Base-by-base conservation (phyloP, 2,113 vertebrate genomes). In the Redunca redunca region DNA sequence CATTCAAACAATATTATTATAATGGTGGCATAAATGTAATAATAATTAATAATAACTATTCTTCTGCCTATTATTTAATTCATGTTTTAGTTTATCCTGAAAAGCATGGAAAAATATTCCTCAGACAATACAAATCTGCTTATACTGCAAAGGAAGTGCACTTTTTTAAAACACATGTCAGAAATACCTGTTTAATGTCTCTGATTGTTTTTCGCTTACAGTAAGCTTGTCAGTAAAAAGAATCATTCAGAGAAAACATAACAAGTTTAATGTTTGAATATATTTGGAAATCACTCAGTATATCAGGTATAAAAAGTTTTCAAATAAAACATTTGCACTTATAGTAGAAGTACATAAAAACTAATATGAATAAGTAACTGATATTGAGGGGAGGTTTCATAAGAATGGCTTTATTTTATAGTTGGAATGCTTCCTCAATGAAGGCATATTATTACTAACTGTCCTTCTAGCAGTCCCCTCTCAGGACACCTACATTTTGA, bases 121-220 rank as follows among this genome's bases (percentile, higher is more conserved):
- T 98, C 83, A 67, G 48, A 97, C 95, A 95, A 88, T 96, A 71
- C 17, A 84, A 91, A 78, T 71, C 94, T 97, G 23, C 96, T 98
- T 94, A 90, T 80, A 78, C 88, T 98, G 36, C 77, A 13, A 94
- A 33, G 43, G 57, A 98, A 98, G 93, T 96, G 98, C 52, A 67
- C 33, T 96, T 98, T 98, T 62, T 62, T 0, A 62, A 83, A 98
- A 77, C 58, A 96, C n/a, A 52, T 13, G 5, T 98, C 98, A 94
- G 91, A 80, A 98, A 98, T 97, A 97, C 94, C 90, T 26, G 83
- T 97, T 97, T 98, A 95, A 96, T 78, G 26, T 95, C 97, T 98
- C 86, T 15, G 8, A 95, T 95, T 98, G 80, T 90, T 92, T 55
- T 93, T n/a, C 96, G 25, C 9, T 98, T 96, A 74, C 2, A 95